These are phyloP conservation scores for Streptopelia turtur DNA, from an alignment of 2,797 vertebrate species.

Conservation along the genomic window DNA sequence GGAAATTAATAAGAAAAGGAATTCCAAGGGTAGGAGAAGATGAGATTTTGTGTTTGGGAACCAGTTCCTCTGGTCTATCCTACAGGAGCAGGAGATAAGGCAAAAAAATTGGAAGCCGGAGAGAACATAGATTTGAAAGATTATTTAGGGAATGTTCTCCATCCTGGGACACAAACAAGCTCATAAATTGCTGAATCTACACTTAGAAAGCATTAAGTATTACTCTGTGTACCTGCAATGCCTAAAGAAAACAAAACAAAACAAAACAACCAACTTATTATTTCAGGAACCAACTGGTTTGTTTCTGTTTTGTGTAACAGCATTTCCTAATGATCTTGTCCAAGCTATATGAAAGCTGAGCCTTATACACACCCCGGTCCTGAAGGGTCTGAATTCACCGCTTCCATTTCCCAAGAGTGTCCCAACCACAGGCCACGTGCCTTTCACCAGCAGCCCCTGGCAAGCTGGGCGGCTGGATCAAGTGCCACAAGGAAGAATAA, in stretches of 20 bases:
- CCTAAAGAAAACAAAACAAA: not conserved
- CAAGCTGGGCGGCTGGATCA: accelerated
- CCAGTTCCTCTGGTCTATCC: not conserved
- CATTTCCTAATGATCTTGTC: not conserved
- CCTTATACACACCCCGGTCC: accelerated
- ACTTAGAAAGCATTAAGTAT: not conserved
- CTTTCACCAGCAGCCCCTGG: not conserved
- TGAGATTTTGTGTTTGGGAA: not conserved
- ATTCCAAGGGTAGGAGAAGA: not conserved
- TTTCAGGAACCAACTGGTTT: not conserved
- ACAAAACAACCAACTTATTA: not conserved
- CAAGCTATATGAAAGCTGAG: not conserved
- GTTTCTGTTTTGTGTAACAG: not conserved
- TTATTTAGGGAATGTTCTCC: not conserved
- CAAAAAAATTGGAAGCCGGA: not conserved
- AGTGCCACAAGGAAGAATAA: not conserved
- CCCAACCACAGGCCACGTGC: not conserved
- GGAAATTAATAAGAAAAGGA: not conserved
- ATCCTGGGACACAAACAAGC: not conserved
- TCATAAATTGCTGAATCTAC: not conserved
- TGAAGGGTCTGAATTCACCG: not conserved
- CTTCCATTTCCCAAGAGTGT: not conserved
- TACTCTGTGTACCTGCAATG: not conserved
- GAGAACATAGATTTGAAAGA: not conserved
- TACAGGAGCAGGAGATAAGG: not conserved